Conservation (phyloP, 2,113 vertebrate species). For the Pseudorhombus dupliciocellatus region DNA sequence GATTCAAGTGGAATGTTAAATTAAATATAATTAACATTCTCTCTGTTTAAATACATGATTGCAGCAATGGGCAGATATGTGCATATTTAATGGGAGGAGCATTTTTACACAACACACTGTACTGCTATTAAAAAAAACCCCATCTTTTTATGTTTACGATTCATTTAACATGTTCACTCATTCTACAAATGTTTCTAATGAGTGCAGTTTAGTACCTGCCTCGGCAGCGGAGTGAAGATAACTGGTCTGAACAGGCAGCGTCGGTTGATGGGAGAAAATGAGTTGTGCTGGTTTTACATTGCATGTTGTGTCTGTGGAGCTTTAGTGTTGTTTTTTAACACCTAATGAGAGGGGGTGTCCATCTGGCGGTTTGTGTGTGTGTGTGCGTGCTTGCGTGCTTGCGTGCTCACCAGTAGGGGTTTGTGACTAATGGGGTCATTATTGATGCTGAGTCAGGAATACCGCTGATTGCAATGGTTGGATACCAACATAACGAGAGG, state of each 20-base stretch:
- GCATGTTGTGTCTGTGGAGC: constrained; percentile 16
- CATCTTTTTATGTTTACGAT: constrained; percentile 7
- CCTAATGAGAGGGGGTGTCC: constrained; percentile 68
- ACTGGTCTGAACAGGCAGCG: not conserved
- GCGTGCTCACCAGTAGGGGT: constrained; percentile 61
- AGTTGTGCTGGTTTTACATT: not conserved
- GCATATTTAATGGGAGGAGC: constrained; percentile 33
- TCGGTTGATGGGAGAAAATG: not conserved
- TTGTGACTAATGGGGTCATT: constrained; percentile 80
- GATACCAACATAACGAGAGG: constrained; percentile 71
- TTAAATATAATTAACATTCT: constrained; percentile 2
- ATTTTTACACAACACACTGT: constrained; percentile 9
- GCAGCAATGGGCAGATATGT: constrained; percentile 30
- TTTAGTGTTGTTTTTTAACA: constrained; percentile 19
- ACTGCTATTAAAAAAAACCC: not conserved
- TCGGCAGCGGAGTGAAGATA: constrained; percentile 13
- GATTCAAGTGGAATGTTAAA: constrained; percentile 7
- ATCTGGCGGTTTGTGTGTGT: constrained; percentile 50
- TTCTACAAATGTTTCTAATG: too few species aligned
- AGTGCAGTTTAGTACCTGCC: not conserved
- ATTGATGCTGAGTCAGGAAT: constrained; percentile 81
- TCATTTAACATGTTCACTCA: not conserved
- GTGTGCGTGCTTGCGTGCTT: constrained; percentile 1
- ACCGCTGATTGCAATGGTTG: constrained; percentile 75
- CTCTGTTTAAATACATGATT: constrained; percentile 23